phyloP scores from a whole-genome alignment of 2,113 vertebrate species.

The Sceloporus undulatus region DNA sequence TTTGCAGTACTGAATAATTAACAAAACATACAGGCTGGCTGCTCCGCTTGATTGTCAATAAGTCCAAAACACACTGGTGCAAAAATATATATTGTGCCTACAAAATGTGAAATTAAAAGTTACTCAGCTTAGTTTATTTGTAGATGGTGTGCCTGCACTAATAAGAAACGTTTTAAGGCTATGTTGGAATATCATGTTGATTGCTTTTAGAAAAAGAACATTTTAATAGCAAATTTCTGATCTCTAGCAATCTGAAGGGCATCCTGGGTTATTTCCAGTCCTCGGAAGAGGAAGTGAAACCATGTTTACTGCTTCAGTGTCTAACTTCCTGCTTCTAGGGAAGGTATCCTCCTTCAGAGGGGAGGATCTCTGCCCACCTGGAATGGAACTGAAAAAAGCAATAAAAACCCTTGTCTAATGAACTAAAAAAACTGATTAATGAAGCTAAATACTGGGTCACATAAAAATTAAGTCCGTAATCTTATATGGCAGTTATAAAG shows the following conservation, averaged over 20 bases:
- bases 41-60: constrained; percentile 90
- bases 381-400: background rate
- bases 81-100: constrained; percentile 98
- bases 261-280: background rate
- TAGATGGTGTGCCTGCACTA: background rate
- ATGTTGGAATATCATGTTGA: background rate
- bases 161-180: background rate
- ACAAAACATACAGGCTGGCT: constrained; percentile 95
- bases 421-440: background rate
- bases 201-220: background rate
- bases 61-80: constrained; percentile 94
- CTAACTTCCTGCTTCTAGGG: background rate
- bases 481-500: no score
- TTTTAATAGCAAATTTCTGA: background rate
- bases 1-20: constrained; percentile 96
- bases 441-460: background rate
- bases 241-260: background rate
- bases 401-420: background rate
- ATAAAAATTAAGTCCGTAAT: background rate
- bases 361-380: background rate
- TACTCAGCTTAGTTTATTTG: background rate
- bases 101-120: constrained; percentile 41
- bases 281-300: background rate
- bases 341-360: background rate
- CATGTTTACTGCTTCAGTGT: no score